These are phyloP conservation scores for Eleutherodactylus coqui DNA, from an alignment of 2,797 vertebrate genomes.

Conservation along the genomic window DNA sequence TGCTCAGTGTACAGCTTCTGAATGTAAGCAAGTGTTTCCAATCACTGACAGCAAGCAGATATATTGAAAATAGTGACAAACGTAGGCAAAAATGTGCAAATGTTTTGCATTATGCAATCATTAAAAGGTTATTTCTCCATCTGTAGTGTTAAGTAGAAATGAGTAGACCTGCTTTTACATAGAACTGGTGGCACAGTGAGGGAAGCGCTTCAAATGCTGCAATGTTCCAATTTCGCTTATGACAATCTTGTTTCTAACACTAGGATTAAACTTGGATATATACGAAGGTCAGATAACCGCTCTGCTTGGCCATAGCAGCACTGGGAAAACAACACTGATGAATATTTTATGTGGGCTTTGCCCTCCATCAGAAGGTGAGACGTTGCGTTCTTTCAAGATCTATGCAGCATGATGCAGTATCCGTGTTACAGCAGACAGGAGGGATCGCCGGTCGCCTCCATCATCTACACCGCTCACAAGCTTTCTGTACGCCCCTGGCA, in stretches of 20 bases:
- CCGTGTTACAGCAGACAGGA: not conserved
- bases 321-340: constrained; percentile 94
- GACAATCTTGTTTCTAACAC: constrained; percentile 47
- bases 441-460: no score
- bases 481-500: no score
- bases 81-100: not conserved
- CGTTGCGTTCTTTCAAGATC: constrained; percentile 8
- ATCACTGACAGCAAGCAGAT: not conserved
- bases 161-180: no score
- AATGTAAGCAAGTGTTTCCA: not conserved
- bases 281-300: constrained; percentile 97
- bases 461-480: no score
- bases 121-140: not conserved
- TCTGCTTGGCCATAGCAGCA: constrained; percentile 93
- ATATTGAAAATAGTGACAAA: not conserved
- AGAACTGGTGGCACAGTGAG: no score
- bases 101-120: not conserved
- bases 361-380: constrained; percentile 81
- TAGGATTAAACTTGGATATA: constrained; percentile 94
- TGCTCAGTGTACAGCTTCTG: no score
- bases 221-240: not conserved
- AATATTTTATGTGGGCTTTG: constrained; percentile 96
- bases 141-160: no score
- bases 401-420: not conserved
- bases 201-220: no score